Evolutionary conservation across 1,140 invertebrate species (phyloP).

Genomic region (Limonius californicus): DNA sequence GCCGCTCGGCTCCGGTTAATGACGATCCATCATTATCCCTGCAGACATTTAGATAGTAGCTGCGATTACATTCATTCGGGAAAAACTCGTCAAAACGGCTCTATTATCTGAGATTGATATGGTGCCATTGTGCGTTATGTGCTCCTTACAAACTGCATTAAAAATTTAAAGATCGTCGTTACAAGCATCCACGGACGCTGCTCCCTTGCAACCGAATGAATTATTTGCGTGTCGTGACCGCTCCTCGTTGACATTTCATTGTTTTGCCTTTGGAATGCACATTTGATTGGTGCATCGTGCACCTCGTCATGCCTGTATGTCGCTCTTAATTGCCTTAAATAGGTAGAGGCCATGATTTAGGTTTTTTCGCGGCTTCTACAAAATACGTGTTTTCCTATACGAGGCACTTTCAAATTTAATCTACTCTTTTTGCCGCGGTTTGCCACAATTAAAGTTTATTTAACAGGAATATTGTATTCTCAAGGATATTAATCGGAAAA

Average conservation of each 20-base stretch:
- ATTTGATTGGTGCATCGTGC: neutral
- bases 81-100: neutral
- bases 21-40: neutral
- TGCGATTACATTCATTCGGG: neutral
- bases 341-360: too few relatives aligned
- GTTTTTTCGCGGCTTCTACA: too few relatives aligned
- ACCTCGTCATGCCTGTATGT: neutral
- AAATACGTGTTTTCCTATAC: too few relatives aligned
- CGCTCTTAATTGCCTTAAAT: neutral
- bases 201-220: neutral
- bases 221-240: neutral
- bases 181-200: too few relatives aligned
- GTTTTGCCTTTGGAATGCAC: neutral
- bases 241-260: constrained; percentile 7
- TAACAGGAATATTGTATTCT: too few relatives aligned
- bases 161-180: too few relatives aligned
- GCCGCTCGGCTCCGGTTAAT: neutral
- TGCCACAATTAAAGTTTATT: too few relatives aligned
- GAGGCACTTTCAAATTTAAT: too few relatives aligned
- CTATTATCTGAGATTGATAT: neutral
- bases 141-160: too few relatives aligned
- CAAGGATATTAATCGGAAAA: too few relatives aligned
- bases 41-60: neutral
- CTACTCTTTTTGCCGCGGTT: too few relatives aligned
- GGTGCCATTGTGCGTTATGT: neutral